phyloP scores from a whole-genome alignment of 1,140 invertebrate genomes.

The Coptotermes formosanus region DNA sequence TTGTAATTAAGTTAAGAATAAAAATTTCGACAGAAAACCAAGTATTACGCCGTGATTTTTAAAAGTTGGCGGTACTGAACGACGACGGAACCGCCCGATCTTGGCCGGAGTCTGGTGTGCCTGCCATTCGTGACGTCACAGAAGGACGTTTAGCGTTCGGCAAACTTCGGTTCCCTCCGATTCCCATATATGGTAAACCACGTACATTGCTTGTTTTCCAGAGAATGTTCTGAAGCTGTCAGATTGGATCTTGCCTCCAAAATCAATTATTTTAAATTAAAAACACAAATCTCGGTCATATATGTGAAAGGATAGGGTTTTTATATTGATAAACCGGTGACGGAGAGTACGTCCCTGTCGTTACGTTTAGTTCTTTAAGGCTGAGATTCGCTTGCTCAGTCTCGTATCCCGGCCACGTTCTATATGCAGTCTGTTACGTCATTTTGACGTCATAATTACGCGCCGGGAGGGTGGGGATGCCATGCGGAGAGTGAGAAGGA shows the following conservation, averaged over 20 bases:
- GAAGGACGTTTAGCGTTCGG: slow-evolving; percentile 27
- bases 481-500: slow-evolving; percentile 20
- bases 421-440: slow-evolving; percentile 36
- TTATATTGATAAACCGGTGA: background rate
- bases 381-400: slow-evolving; percentile 12
- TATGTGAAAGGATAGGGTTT: background rate
- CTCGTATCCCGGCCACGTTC: slow-evolving; percentile 20
- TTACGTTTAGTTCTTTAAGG: background rate
- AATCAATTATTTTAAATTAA: background rate
- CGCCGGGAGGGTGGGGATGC: slow-evolving; percentile 25
- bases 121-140: slow-evolving; percentile 33
- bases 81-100: slow-evolving; percentile 12
- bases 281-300: background rate
- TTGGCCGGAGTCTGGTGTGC: background rate
- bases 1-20: background rate
- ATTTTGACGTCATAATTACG: slow-evolving; percentile 34
- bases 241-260: background rate
- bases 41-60: background rate
- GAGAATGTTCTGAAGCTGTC: background rate
- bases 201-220: background rate
- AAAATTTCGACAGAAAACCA: background rate
- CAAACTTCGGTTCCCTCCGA: slow-evolving; percentile 34
- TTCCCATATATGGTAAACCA: slow-evolving; percentile 30
- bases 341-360: background rate
- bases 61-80: slow-evolving; percentile 15